phyloP scores from a whole-genome alignment of 2,797 vertebrate species.

The Rhinella marina region DNA sequence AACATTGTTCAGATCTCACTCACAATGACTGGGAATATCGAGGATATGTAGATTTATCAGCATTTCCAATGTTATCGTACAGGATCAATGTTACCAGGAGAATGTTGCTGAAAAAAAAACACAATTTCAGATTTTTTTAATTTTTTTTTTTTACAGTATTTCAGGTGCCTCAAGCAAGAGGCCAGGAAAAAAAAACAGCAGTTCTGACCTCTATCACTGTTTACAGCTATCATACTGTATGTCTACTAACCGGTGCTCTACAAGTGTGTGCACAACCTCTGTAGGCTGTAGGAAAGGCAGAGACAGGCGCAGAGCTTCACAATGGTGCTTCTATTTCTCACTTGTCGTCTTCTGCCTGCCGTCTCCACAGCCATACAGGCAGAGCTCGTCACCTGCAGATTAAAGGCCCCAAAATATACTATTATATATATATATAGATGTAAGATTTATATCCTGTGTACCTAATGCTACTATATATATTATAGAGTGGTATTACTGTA shows the following conservation, averaged over 20 bases:
- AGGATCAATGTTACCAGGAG: conserved; percentile 36
- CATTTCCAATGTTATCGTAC: background rate
- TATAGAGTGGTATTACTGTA: conserved; percentile 21
- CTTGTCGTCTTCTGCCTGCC: background rate
- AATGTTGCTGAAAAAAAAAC: conserved; percentile 2
- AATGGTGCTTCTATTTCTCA: conserved; percentile 25
- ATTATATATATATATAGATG: background rate
- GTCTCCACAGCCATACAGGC: background rate
- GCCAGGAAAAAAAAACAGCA: conserved; percentile 82
- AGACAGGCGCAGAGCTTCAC: background rate
- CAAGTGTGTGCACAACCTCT: conserved; percentile 53
- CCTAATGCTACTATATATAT: conserved; percentile 22
- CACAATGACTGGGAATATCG: background rate
- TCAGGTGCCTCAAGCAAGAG: conserved; percentile 88
- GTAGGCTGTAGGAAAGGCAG: background rate
- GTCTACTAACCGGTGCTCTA: conserved; percentile 78
- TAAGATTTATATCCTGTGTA: conserved; percentile 8
- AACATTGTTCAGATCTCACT: background rate
- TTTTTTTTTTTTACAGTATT: conserved; percentile 83
- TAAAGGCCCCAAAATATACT: background rate
- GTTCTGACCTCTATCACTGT: conserved; percentile 89
- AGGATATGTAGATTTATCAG: background rate
- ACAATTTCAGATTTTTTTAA: background rate
- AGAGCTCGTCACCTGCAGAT: background rate
- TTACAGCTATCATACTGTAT: conserved; percentile 92